Evolutionary conservation across 2,797 vertebrate species (phyloP).

Genomic region (Steatocranus sp.): DNA sequence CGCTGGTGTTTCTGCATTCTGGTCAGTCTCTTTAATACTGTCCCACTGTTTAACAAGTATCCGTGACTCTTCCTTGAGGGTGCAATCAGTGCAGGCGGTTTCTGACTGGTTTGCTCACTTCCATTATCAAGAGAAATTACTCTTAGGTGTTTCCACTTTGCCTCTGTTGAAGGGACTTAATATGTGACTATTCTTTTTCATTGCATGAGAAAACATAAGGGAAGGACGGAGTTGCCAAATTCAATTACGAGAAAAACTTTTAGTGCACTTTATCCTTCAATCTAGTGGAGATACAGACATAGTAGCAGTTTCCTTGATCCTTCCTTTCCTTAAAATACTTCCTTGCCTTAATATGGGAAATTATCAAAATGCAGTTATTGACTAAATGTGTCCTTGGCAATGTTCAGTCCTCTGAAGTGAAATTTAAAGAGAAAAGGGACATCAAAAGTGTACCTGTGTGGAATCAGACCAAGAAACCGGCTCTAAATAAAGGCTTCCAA

Average conservation of each 20-base stretch:
- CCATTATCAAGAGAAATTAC: neutral
- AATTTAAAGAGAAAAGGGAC: neutral
- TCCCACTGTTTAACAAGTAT: neutral
- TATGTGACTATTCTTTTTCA: constrained; percentile 17
- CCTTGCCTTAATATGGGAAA: neutral
- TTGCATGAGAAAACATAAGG: neutral
- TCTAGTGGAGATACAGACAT: neutral
- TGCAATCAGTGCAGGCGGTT: neutral
- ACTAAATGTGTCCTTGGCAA: neutral
- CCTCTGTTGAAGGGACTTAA: neutral
- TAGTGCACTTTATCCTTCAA: constrained; percentile 58
- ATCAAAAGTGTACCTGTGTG: neutral
- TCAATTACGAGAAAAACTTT: constrained; percentile 13
- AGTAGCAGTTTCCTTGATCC: neutral
- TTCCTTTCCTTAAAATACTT: neutral
- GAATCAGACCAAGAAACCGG: neutral
- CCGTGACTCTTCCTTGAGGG: neutral
- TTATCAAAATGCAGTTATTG: constrained; percentile 1
- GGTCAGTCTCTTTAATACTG: neutral
- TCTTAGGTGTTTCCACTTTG: neutral
- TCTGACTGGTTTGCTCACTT: neutral
- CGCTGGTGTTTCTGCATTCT: neutral
- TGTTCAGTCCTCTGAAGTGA: neutral
- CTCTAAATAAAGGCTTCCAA: neutral
- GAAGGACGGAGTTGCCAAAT: constrained; percentile 24